A percentile compares a stretch with the other conserved stretches of the same genome.
These are phyloP conservation scores for Xiphorhynchus erythropygius DNA, from an alignment of 2,797 vertebrate genomes.

Conservation along the genomic window DNA sequence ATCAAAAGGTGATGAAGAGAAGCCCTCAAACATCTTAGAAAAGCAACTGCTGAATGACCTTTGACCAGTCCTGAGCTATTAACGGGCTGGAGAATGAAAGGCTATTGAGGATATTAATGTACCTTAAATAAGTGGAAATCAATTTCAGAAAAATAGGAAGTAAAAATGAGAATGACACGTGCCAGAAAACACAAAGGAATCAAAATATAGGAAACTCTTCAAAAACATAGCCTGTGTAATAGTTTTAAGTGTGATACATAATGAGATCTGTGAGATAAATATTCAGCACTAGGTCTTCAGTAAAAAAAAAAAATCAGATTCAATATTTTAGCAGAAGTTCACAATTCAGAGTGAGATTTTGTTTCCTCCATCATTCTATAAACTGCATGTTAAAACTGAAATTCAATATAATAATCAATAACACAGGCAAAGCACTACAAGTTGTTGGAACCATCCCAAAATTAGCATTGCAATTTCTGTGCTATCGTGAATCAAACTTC, in stretches of 20 bases:
- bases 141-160: slow-evolving; percentile 38
- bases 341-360: not conserved
- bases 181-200: not conserved
- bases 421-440: not conserved
- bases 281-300: not conserved
- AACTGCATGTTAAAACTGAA: not conserved
- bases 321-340: not conserved
- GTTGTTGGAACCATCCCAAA: not conserved
- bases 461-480: not conserved
- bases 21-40: not conserved
- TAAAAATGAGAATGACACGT: slow-evolving; percentile 27
- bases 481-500: not conserved
- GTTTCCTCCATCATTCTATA: not conserved
- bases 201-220: slow-evolving; percentile 7
- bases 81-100: not conserved
- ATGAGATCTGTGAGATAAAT: not conserved
- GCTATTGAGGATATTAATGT: not conserved
- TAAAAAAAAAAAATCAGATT: not conserved
- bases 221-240: not conserved
- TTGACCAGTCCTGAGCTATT: not conserved
- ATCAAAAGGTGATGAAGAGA: not conserved
- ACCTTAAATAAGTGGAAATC: slow-evolving; percentile 13
- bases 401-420: not conserved
- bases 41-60: slow-evolving; percentile 9
- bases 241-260: not conserved